Percentiles rank a stretch among this genome's conserved stretches.
These are phyloP conservation scores for Tachypleus tridentatus DNA, from an alignment of 1,140 invertebrate genomes.

Conservation along the genomic window DNA sequence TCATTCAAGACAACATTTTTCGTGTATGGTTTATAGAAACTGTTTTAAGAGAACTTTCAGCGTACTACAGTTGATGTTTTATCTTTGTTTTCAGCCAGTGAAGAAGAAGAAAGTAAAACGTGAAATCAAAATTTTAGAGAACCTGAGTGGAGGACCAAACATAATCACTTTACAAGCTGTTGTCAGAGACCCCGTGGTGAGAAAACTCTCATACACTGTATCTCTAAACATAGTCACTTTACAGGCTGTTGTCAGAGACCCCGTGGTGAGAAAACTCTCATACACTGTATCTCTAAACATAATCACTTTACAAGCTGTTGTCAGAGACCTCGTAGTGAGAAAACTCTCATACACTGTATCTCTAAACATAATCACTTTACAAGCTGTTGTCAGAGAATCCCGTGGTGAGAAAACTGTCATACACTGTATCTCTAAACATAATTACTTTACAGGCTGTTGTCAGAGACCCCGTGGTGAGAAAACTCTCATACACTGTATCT, in stretches of 20 bases:
- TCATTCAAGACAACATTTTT: no score
- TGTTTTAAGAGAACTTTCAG: no score
- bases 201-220: no score
- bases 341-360: no score
- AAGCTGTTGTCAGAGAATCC: constrained; percentile 98
- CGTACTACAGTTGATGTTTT: constrained; percentile 2
- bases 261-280: constrained; percentile 46
- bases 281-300: no score
- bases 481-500: no score
- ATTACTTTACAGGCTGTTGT: constrained; percentile 97
- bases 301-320: constrained; percentile 94
- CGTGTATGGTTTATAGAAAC: no score
- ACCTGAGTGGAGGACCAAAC: constrained; percentile 94
- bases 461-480: constrained; percentile 78
- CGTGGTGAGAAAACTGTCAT: constrained; percentile 46
- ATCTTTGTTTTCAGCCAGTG: constrained; percentile 62
- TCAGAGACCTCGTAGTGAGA: constrained; percentile 84
- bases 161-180: constrained; percentile 88
- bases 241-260: constrained; percentile 98
- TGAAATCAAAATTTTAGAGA: constrained; percentile 99
- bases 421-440: no score
- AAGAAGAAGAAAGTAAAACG: constrained; percentile 99
- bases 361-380: no score
- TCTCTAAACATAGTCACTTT: no score
- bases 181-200: constrained; percentile 89